These are phyloP conservation scores for Scotopteryx bipunctaria DNA, from an alignment of 2,888 invertebrate species.

Conservation along the genomic window DNA sequence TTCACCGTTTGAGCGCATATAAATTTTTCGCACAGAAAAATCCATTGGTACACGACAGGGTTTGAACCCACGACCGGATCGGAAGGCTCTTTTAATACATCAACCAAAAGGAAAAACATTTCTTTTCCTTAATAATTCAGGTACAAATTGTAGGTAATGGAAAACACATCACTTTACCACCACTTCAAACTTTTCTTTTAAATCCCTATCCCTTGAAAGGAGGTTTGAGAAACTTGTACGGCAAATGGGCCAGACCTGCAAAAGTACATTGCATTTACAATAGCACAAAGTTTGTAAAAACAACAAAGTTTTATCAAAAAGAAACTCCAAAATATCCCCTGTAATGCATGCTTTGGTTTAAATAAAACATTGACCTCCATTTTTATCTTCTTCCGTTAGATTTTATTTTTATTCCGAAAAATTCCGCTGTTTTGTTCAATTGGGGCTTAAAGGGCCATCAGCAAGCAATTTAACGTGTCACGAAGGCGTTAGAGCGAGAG, in stretches of 20 bases:
- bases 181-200: conserved; percentile 6
- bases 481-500: conserved; percentile 24
- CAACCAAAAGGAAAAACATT: too few species aligned
- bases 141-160: not conserved
- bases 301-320: not conserved
- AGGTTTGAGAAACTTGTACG: not conserved
- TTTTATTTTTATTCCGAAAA: conserved; percentile 32
- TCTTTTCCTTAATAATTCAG: too few species aligned
- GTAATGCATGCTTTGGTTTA: too few species aligned
- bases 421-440: conserved; percentile 35
- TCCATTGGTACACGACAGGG: too few species aligned
- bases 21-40: too few species aligned
- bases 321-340: too few species aligned
- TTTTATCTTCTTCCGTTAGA: conserved; percentile 6
- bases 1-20: too few species aligned
- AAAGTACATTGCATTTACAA: not conserved
- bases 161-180: conserved; percentile 5
- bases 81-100: too few species aligned
- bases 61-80: too few species aligned
- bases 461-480: conserved; percentile 41
- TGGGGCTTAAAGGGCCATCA: conserved; percentile 35
- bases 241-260: not conserved
- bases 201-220: conserved; percentile 2
- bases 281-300: not conserved
- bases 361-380: too few species aligned